Percentiles rank a stretch among this genome's conserved stretches.
Evolutionary conservation across 2,113 vertebrate genomes (phyloP).

Genomic region (Bufo bufo): DNA sequence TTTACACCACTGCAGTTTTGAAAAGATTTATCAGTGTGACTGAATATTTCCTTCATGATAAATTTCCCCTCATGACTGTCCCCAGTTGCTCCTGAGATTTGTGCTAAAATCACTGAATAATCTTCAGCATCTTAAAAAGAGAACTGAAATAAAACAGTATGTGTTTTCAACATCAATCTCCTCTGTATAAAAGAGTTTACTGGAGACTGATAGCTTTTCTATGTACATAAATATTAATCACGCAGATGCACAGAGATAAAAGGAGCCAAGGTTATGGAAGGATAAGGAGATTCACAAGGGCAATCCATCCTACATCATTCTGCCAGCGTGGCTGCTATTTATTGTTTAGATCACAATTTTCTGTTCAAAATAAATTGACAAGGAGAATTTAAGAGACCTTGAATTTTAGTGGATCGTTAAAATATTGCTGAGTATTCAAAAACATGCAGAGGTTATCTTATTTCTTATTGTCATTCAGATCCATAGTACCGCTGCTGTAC

Average conservation of each 20-base stretch:
- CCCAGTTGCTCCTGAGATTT: neutral
- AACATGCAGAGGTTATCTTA: constrained; percentile 12
- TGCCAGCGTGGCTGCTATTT: neutral
- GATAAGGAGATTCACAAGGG: neutral
- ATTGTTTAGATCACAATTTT: constrained; percentile 39
- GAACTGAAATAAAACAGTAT: neutral
- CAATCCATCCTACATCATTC: neutral
- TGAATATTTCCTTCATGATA: too few relatives aligned
- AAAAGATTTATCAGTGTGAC: too few relatives aligned
- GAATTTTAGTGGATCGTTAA: constrained; percentile 18
- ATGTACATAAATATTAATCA: constrained; percentile 30
- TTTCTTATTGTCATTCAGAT: constrained; percentile 47
- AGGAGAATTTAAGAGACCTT: constrained; percentile 27
- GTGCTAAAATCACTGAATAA: neutral
- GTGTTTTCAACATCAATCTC: neutral
- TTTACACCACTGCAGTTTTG: too few relatives aligned
- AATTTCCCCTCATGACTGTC: neutral
- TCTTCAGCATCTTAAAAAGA: neutral
- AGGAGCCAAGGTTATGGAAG: constrained; percentile 28
- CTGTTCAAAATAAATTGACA: constrained; percentile 12
- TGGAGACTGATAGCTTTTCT: neutral
- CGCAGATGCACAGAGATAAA: neutral
- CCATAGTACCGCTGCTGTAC: constrained; percentile 7
- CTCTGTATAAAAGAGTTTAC: neutral
- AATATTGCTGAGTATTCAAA: constrained; percentile 42